Evolutionary conservation across 2,113 vertebrate genomes (phyloP).

Genomic region (Sebastes fasciatus): DNA sequence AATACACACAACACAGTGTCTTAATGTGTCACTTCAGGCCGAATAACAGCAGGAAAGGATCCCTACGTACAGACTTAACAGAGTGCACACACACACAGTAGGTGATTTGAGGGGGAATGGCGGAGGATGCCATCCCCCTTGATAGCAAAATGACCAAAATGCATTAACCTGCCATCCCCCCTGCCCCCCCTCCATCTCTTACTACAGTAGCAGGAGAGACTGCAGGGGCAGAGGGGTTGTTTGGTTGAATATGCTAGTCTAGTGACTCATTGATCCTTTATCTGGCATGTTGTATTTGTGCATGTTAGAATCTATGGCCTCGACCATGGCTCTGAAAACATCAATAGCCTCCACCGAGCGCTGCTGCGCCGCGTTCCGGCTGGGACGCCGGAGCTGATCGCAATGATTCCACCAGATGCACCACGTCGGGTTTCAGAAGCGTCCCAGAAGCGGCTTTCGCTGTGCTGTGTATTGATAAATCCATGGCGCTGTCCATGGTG

Average conservation of each 20-base stretch:
- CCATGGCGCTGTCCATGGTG: background rate
- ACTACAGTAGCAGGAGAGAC: background rate
- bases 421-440: background rate
- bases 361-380: background rate
- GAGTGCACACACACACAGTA: background rate
- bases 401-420: background rate
- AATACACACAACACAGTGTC: background rate
- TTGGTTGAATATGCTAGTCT: background rate
- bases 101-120: background rate
- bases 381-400: background rate
- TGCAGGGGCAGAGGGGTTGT: background rate
- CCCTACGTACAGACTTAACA: background rate
- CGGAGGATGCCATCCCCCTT: background rate
- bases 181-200: background rate
- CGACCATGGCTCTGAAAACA: background rate
- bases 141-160: background rate
- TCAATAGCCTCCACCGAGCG: background rate
- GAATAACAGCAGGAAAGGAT: slow-evolving; percentile 26
- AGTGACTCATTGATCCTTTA: background rate
- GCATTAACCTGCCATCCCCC: background rate
- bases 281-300: background rate
- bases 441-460: background rate
- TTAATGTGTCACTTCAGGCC: slow-evolving; percentile 22
- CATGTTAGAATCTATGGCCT: background rate
- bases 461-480: background rate